Conservation (phyloP, 2,113 vertebrate genomes). For the Meriones unguiculatus region DNA sequence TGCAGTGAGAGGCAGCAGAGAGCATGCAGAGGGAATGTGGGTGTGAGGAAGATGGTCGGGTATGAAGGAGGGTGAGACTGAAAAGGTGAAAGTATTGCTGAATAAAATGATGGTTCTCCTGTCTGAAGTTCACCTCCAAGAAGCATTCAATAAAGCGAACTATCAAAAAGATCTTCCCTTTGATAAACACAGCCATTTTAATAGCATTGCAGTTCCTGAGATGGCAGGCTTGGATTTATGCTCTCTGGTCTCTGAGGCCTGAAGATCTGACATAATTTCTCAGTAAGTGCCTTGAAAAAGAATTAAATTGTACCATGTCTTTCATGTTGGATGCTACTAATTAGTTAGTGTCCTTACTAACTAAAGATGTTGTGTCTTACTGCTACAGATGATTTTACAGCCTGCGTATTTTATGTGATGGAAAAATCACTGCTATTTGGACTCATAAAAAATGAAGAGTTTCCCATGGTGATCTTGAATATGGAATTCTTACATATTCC, state of each 20-base stretch:
- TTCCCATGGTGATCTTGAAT: neutral
- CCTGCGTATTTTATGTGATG: neutral
- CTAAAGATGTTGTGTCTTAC: neutral
- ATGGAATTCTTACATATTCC: neutral
- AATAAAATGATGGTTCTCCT: neutral
- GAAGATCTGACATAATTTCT: constrained; percentile 39
- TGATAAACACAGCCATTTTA: constrained; percentile 46
- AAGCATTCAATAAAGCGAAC: neutral
- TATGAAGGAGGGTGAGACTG: neutral
- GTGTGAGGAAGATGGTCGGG: neutral
- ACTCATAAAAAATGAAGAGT: constrained; percentile 24
- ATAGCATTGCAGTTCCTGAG: constrained; percentile 15
- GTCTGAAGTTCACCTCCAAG: neutral
- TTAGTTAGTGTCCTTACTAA: neutral
- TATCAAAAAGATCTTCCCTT: constrained; percentile 23
- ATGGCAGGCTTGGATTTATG: constrained; percentile 18
- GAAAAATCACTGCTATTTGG: neutral
- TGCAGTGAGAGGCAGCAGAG: neutral
- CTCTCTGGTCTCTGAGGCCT: neutral
- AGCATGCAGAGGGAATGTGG: neutral
- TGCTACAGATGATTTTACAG: constrained; percentile 22
- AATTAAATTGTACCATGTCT: neutral
- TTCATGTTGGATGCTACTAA: constrained; percentile 9
- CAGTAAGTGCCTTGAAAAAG: constrained; percentile 6
- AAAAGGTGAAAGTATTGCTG: constrained; percentile 33